Percentiles rank a stretch among this genome's conserved stretches.
phyloP scores from a whole-genome alignment of 2,113 vertebrate species.

The Acinonyx jubatus region DNA sequence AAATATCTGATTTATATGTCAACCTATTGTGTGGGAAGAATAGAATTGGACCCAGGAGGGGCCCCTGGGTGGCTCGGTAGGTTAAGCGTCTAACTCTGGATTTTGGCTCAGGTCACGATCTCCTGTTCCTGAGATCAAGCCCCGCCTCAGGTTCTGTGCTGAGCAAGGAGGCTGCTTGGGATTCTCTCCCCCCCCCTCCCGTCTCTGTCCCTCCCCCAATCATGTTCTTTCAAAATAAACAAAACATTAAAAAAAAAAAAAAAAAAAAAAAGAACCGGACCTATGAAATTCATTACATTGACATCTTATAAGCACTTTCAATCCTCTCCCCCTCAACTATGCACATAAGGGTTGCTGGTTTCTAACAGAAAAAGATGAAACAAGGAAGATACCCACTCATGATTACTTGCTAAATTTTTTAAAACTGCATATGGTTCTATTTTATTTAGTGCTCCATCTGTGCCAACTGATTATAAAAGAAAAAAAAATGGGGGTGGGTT shows the following conservation, averaged over 20 bases:
- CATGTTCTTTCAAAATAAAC: no score
- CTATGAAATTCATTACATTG: not conserved
- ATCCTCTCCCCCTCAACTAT: not conserved
- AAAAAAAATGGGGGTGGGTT: not conserved
- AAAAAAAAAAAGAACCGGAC: not conserved
- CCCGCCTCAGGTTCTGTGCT: no score
- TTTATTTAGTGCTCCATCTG: constrained; percentile 25
- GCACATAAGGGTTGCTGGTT: not conserved
- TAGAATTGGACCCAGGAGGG: not conserved
- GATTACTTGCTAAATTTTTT: not conserved
- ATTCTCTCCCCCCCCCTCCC: no score
- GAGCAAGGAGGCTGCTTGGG: no score
- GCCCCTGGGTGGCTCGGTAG: no score
- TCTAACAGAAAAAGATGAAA: constrained; percentile 22
- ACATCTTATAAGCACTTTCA: constrained; percentile 19
- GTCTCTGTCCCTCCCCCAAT: no score
- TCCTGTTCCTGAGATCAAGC: no score
- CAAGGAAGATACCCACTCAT: not conserved
- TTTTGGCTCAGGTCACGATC: no score
- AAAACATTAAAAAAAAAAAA: no score
- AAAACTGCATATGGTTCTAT: constrained; percentile 13
- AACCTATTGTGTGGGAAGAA: constrained; percentile 6
- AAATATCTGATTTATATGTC: not conserved
- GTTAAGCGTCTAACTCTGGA: no score
- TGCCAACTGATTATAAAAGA: not conserved